Base-by-base conservation (phyloP, 2,113 vertebrate species). In the Daubentonia madagascariensis region DNA sequence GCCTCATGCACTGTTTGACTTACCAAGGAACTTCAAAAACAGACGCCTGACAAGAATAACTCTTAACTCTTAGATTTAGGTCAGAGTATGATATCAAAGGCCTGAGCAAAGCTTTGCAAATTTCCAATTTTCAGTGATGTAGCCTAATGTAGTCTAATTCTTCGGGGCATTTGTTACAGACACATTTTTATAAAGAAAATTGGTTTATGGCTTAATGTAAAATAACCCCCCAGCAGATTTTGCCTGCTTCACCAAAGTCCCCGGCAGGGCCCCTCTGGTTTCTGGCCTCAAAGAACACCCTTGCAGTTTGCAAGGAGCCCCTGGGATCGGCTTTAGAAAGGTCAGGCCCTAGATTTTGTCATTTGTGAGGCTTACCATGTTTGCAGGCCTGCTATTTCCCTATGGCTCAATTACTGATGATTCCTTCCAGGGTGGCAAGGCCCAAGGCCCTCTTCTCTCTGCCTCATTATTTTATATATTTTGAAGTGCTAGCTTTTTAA, bases 401-500 rank as follows among this genome's bases (percentile, higher is more conserved):
- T 54, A 11, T 0, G 25, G 94, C 83, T 96, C 93, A 95, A 75
- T 94, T 91, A 96, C 81, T 37, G 43, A 37, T 13, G 25, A 50
- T 68, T 70, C 50, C 37, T 97, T 87, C n/a, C 50, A 61, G 40
- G 0, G 0, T n/a, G 23, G 22, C 87, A 3, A 59, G 73, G 35
- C 91, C 85, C 40, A 9, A 43, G 89, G 70, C 63, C 35, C 37
- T 52, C 57, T 89, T 70, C 80, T 68, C 43, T 80, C 78, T 91
- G 78, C 81, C 91, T 98, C 95, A 87, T 97, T 96, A 97, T 94
- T 94, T 98, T 75, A 86, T 48, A 80, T 32, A 85, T 70, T 50
- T 93, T 63, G 78, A 89, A 98, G 96, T 68, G 45, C 59, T 54
- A 43, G 43, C 93, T 61, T 98, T 96, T 94, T 83, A 95, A 91